phyloP scores from a whole-genome alignment of 2,888 invertebrate species.

The Dugesia japonica region DNA sequence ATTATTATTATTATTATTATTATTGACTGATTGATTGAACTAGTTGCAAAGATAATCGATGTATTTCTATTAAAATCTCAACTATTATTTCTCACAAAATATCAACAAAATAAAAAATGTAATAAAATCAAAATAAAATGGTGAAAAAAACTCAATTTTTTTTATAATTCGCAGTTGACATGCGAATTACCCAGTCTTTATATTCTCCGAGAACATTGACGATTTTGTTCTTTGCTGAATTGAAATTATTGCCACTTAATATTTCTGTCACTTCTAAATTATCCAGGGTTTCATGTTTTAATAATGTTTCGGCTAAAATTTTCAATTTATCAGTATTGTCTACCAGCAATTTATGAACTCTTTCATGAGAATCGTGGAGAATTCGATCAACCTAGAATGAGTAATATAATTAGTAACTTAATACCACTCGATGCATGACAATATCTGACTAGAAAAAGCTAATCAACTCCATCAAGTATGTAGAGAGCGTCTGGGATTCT shows the following conservation, averaged over 20 bases:
- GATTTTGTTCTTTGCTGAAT: neutral
- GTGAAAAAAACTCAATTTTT: neutral
- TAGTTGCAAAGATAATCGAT: too few species aligned
- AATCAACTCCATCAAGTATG: too few species aligned
- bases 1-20: too few species aligned
- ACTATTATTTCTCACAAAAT: too few species aligned
- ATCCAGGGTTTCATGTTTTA: neutral
- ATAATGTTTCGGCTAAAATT: neutral
- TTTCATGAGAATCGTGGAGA: neutral
- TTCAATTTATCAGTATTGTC: neutral
- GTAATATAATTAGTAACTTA: neutral
- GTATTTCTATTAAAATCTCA: too few species aligned
- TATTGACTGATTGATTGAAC: too few species aligned
- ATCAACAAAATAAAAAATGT: too few species aligned
- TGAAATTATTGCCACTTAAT: neutral
- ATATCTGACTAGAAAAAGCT: too few species aligned
- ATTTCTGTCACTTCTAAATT: neutral
- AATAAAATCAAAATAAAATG: too few species aligned
- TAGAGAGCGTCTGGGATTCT: too few species aligned
- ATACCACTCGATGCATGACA: too few species aligned
- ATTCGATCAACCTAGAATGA: neutral
- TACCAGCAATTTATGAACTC: neutral
- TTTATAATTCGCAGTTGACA: neutral
- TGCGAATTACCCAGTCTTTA: neutral
- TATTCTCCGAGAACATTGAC: neutral